Percentiles rank a stretch among this genome's conserved stretches.
phyloP scores from a whole-genome alignment of 2,113 vertebrate species.

The Podarcis muralis region DNA sequence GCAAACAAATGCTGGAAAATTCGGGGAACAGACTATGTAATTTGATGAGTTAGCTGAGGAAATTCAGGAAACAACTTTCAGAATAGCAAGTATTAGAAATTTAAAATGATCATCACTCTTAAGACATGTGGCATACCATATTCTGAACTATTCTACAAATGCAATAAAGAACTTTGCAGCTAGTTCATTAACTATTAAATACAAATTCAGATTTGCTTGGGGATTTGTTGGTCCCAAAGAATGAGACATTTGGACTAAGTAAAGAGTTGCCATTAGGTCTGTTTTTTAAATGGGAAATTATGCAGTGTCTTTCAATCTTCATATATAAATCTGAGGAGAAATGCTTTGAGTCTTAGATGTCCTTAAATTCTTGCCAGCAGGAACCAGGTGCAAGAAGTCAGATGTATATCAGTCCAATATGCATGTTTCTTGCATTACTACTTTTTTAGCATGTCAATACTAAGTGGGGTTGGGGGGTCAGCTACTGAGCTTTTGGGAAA shows the following conservation, averaged over 20 bases:
- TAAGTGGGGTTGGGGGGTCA: neutral
- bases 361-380: neutral
- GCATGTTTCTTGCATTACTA: neutral
- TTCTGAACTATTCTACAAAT: neutral
- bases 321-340: neutral
- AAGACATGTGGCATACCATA: neutral
- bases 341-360: neutral
- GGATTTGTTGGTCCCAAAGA: neutral
- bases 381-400: neutral
- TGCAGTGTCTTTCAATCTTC: neutral
- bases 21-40: neutral
- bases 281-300: neutral
- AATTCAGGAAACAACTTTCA: neutral
- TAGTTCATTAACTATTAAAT: neutral
- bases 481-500: neutral
- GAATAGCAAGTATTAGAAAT: neutral
- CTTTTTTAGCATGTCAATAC: neutral
- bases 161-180: neutral
- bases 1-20: neutral
- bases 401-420: neutral
- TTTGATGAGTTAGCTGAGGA: neutral
- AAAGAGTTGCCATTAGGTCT: neutral
- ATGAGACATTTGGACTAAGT: neutral
- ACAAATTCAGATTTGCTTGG: neutral
- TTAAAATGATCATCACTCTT: neutral